These are phyloP conservation scores for Anser brachyrhynchus DNA, from an alignment of 2,113 vertebrate genomes.

Conservation along the genomic window DNA sequence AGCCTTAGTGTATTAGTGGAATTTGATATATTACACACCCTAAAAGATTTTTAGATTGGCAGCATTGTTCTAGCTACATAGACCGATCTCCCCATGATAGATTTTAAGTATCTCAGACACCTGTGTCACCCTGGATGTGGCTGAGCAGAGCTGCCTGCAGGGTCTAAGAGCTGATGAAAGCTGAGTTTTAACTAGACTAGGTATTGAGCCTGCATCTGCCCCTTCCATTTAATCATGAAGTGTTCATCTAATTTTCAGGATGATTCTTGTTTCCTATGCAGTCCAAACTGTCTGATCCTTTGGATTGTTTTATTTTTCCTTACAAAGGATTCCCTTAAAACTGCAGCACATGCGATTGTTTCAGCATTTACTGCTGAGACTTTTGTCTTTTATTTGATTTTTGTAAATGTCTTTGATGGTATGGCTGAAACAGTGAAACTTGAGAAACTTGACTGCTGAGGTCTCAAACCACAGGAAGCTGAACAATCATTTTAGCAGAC, in stretches of 20 bases:
- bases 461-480: background rate
- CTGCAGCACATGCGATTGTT: background rate
- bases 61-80: background rate
- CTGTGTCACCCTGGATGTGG: background rate
- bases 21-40: background rate
- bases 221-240: background rate
- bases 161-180: background rate
- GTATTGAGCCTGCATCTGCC: background rate
- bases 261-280: background rate
- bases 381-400: background rate
- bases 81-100: background rate
- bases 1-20: background rate
- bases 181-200: background rate
- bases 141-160: background rate
- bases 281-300: background rate
- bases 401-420: background rate
- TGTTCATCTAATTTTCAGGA: background rate
- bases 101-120: background rate
- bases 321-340: background rate
- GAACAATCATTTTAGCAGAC: background rate
- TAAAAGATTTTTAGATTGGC: background rate
- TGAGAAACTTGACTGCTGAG: background rate
- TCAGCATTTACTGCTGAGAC: background rate
- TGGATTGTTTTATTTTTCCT: background rate
- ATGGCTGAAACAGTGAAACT: background rate